Evolutionary conservation across 2,113 vertebrate genomes (phyloP), one percentile per base, ranked within the genome.

Genomic region (Hippocampus zosterae): DNA sequence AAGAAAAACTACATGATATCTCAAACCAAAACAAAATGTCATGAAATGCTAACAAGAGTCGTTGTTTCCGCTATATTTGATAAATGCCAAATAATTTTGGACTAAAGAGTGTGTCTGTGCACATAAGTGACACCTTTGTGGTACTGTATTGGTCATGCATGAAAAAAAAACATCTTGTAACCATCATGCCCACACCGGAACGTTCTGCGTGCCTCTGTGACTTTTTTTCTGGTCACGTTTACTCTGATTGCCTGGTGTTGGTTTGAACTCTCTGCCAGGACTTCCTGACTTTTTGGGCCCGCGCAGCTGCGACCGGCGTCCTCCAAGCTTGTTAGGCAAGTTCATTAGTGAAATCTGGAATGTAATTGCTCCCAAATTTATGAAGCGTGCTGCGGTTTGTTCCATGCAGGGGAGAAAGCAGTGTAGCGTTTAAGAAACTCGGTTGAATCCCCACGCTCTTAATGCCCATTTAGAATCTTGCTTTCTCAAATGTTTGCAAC

Each of bases 171-270:
- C 8, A 42, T 50, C 5, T 18, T 50, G 16, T 50, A 50, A 7
- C 48, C 15, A 50, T 50, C 46, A 13, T 50, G 12, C 12, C 5
- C 48, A 50, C 48, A 50, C 16, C 6, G 16, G 52, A n/a, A 53
- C 5, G 52, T n/a, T 53, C 52, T 53, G 52, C 8, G 21, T 1
- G 48, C 21, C 15, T 48, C 46, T 3, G 46, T 53, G 21, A 21
- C 5, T n/a, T 53, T 53, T 50, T 50, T 50, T 15, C 13, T 50
- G 12, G 12, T 15, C 6, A 50, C 18, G 12, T 50, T 5, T 19
- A 5, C 9, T 74, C 79, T 88, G 79, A 69, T 70, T 84, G 50
- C 80, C 84, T 84, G 81, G 83, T 90, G 85, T 84, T 72, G 8
- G 37, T 74, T 23, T n/a, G 21, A 55, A 23, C 21, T 55, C 52